Evolutionary conservation across 2,888 invertebrate species (phyloP), one percentile per base, ranked within the genome.

Genomic region (Chloroclysta siterata): DNA sequence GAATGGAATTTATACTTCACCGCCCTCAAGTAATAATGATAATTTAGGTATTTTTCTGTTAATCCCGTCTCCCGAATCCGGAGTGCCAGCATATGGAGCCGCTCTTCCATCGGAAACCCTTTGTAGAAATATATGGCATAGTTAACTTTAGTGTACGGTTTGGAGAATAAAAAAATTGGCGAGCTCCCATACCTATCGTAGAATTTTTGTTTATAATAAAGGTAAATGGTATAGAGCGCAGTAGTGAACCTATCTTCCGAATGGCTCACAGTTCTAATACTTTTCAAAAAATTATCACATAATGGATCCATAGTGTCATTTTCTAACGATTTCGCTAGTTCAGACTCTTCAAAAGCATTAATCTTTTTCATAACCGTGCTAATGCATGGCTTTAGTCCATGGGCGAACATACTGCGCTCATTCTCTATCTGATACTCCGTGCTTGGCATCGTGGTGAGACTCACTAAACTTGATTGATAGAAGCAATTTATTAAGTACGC

Each of bases 91-190:
- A 41, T 6, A 15, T 80, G 70, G 5, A 88, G 54, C 10, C 68
- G 71, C 0, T 77, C 59, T 0, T 63, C 7, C 41, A 82, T 62
- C 2, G 88, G 88, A 60, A 89, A 89, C 0, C 88, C 89, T 68
- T 88, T 88, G 53, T 84, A 81, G 5, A 84, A 69, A 44, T 79
- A 89, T 14, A 84, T 80, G 0, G 79, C 78, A 52, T 83, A 87
- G 3, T 86, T 74, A 2, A 83, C 59, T 56, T 83, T 84, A 5
- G 74, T 73, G 7, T 79, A 68, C 0, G 85, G 83, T 6, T 71
- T 68, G 0, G 60, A 22, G 46, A 86, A 76, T 2, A 50, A 13
- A 48, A 78, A 77, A 7, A 82, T 29, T 7, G 53, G 63, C 29
- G 72, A 51, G 6, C 65, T 42, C 0, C 85, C 84, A 41, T 63